phyloP scores from a whole-genome alignment of 2,888 invertebrate genomes.

The Prenolepis imparis region DNA sequence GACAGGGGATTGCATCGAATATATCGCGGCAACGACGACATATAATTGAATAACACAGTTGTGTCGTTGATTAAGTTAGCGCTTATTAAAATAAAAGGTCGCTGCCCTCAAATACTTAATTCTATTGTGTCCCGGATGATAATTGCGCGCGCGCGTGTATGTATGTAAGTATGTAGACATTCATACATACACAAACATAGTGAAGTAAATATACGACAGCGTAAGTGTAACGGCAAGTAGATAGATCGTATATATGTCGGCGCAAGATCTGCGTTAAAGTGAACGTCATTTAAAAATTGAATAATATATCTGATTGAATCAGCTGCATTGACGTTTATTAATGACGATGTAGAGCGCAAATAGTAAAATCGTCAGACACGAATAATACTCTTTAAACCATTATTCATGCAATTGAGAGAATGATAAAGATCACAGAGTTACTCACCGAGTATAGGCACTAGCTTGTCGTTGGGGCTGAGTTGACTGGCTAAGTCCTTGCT shows the following conservation, averaged over 20 bases:
- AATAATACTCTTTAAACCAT: background rate
- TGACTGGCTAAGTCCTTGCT: conserved; percentile 89
- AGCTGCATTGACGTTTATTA: conserved; percentile 36
- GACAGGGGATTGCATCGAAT: conserved; percentile 53
- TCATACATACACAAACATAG: background rate
- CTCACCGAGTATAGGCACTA: conserved; percentile 89
- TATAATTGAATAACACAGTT: conserved; percentile 79
- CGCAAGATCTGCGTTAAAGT: conserved; percentile 1
- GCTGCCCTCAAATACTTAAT: conserved; percentile 73
- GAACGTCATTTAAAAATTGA: conserved; percentile 32
- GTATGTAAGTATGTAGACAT: conserved; percentile 5
- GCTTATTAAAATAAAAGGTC: conserved; percentile 83
- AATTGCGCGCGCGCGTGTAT: conserved; percentile 51
- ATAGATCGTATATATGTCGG: conserved; percentile 37
- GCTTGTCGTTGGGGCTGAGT: conserved; percentile 89
- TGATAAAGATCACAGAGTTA: conserved; percentile 22
- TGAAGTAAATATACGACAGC: conserved; percentile 18
- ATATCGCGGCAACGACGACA: conserved; percentile 57
- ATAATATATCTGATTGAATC: conserved; percentile 44
- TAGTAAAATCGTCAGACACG: conserved; percentile 24
- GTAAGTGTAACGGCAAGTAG: conserved; percentile 5
- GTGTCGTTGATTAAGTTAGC: conserved; percentile 80
- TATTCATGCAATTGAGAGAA: conserved; percentile 34
- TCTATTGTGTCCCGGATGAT: conserved; percentile 45
- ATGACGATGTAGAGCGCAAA: conserved; percentile 9